Base-by-base conservation (phyloP, 2,113 vertebrate species). In the Phylloscopus trochiloides region DNA sequence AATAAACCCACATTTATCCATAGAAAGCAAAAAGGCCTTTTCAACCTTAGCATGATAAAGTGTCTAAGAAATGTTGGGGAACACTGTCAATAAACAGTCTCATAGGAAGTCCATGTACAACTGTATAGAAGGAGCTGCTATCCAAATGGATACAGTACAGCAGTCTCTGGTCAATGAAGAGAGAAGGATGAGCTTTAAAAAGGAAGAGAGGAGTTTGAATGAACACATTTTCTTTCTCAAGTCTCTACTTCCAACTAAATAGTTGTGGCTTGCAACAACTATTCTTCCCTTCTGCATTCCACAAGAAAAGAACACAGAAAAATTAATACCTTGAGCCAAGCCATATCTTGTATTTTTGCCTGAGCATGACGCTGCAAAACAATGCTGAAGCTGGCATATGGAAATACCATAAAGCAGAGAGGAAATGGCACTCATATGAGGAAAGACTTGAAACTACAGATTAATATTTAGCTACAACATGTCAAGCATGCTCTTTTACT, bases 311-410 rank as follows among this genome's bases (percentile, higher is more conserved):
- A 43, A 72, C 8, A 13, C 13, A 38, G 12, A 31, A 51, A 83
- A 84, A 90, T 54, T 12, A 92, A 57, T 28, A 80, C 32, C 43
- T 86, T 58, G 63, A 92, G 94, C 65, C 84, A 90, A 96, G 86
- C 51, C 81, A 47, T 58, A 62, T 90, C 88, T 94, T 82, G 47
- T 67, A 59, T 55, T 51, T 55, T 86, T 94, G 32, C 58, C 88
- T 78, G 89, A 93, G 82, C 45, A 51, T 20, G 82, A 91, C 71
- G 68, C n/a, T 54, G 47, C 52, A 92, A 94, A 96, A 86, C 45
- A 80, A 32, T 6, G 10, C 47, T 42, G 73, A 92, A 94, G 77
- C 72, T 61, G 79, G 66, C 66, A 76, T n/a, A 70, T 24, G 59
- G 78, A 96, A 95, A 94, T 6, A 79, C 32, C 47, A 70, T 21